Percentiles rank a stretch among this genome's conserved stretches.
Conservation (phyloP, 2,113 vertebrate genomes). For the Rhinolophus ferrumequinum region DNA sequence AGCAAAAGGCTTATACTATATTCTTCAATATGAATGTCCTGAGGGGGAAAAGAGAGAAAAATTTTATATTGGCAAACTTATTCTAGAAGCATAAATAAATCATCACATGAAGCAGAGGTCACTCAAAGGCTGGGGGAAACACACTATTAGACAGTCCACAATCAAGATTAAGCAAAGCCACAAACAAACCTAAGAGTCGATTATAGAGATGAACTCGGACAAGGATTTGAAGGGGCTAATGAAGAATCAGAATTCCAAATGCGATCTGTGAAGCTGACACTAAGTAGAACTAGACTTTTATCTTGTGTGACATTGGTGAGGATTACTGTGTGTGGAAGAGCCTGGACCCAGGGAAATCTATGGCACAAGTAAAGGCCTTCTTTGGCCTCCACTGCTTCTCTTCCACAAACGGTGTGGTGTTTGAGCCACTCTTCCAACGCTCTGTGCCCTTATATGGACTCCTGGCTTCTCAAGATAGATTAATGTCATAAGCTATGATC, state of each 20-base stretch:
- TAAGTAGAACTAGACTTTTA: neutral
- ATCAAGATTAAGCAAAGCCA: slow-evolving; percentile 16
- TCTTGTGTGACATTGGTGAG: neutral
- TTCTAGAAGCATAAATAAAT: neutral
- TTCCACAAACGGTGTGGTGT: neutral
- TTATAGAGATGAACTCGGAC: neutral
- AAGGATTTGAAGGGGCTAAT: neutral
- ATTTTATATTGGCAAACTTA: neutral
- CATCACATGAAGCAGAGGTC: neutral
- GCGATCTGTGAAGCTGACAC: neutral
- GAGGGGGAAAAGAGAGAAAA: neutral
- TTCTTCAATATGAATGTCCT: neutral
- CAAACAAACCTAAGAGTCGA: neutral
- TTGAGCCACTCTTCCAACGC: neutral
- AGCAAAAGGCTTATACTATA: neutral
- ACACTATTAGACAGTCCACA: neutral
- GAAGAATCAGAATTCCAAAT: slow-evolving; percentile 26
- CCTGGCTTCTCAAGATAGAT: neutral
- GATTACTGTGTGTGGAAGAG: neutral
- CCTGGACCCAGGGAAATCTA: neutral
- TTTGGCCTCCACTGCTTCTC: neutral
- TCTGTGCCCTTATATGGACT: neutral
- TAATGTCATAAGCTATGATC: neutral
- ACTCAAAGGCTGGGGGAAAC: neutral
- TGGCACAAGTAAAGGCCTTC: neutral